A percentile compares a stretch with the other conserved stretches of the same genome.
Conservation (phyloP, 92 coral and sea anemone species). For the Palythoa grandis region DNA sequence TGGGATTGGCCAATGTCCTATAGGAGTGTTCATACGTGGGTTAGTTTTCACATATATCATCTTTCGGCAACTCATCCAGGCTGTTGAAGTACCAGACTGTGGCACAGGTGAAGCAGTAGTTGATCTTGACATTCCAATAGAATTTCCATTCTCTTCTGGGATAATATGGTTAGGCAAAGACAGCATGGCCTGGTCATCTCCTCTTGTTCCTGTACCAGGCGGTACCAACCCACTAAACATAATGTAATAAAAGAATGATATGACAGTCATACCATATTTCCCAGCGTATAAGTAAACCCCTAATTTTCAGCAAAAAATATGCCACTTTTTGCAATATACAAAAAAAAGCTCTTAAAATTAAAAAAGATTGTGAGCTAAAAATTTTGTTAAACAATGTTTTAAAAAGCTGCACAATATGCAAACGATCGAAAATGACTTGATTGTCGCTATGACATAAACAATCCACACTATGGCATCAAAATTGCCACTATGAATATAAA, state of each 20-base stretch:
- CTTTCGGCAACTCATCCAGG: constrained; percentile 95
- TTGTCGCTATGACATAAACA: no score
- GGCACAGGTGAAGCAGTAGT: constrained; percentile 92
- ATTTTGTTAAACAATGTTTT: no score
- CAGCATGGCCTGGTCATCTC: constrained; percentile 36
- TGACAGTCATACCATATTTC: no score
- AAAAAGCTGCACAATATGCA: no score
- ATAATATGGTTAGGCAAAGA: constrained; percentile 46
- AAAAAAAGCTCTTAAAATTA: no score
- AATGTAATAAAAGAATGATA: background rate
- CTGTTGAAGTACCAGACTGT: constrained; percentile 72
- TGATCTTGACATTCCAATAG: constrained; percentile 70
- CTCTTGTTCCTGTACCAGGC: constrained; percentile 23
- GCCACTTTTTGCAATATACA: no score
- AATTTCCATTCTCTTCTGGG: constrained; percentile 59
- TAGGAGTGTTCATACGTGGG: constrained; percentile 75
- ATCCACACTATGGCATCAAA: no score
- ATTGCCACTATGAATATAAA: no score
- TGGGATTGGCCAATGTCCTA: constrained; percentile 98
- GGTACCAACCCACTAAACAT: constrained; percentile 18
- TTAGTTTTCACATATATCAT: constrained; percentile 93
- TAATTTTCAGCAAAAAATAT: no score
- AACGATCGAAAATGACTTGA: no score
- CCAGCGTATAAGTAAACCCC: no score
- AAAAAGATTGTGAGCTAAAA: no score